A percentile compares a stretch with the other conserved stretches of the same genome.
Evolutionary conservation across 1,140 invertebrate genomes (phyloP).

Genomic region (Meloidogyne exigua): DNA sequence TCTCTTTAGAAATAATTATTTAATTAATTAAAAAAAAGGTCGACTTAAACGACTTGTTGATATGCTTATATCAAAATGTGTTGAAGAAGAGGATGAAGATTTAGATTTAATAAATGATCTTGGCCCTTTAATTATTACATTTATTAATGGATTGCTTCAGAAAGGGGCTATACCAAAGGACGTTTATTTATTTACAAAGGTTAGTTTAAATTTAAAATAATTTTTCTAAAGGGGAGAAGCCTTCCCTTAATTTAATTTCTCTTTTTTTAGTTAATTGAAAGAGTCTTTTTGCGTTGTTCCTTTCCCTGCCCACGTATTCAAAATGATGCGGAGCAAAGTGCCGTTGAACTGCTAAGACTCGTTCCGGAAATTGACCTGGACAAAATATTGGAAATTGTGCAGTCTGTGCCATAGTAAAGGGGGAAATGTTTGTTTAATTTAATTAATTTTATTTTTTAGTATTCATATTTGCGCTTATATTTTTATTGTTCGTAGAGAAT

Average conservation of each 20-base stretch:
- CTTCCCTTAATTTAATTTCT: not conserved
- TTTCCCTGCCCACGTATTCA: slow-evolving; percentile 28
- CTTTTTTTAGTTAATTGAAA: slow-evolving; percentile 16
- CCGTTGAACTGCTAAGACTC: slow-evolving; percentile 37
- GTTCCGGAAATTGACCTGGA: slow-evolving; percentile 33
- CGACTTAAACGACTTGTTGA: slow-evolving; percentile 46
- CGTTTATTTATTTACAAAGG: slow-evolving; percentile 28
- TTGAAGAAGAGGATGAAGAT: slow-evolving; percentile 30
- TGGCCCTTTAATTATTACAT: slow-evolving; percentile 32
- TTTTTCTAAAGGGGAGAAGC: too few relatives aligned
- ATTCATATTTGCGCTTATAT: slow-evolving; percentile 50
- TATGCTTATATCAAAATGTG: slow-evolving; percentile 36
- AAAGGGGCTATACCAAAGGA: slow-evolving; percentile 36
- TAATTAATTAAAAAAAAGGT: slow-evolving; percentile 31
- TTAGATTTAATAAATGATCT: slow-evolving; percentile 30
- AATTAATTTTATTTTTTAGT: slow-evolving; percentile 34
- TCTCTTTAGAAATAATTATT: too few relatives aligned
- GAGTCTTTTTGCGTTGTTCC: not conserved
- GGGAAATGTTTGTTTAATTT: not conserved
- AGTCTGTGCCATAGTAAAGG: slow-evolving; percentile 36
- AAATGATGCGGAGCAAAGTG: slow-evolving; percentile 19
- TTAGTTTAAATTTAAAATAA: slow-evolving; percentile 4
- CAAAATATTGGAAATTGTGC: slow-evolving; percentile 33
- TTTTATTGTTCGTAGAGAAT: slow-evolving; percentile 39
- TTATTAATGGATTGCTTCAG: slow-evolving; percentile 35